These are phyloP conservation scores for Malacosoma neustria DNA, from an alignment of 2,888 invertebrate species.

Conservation along the genomic window DNA sequence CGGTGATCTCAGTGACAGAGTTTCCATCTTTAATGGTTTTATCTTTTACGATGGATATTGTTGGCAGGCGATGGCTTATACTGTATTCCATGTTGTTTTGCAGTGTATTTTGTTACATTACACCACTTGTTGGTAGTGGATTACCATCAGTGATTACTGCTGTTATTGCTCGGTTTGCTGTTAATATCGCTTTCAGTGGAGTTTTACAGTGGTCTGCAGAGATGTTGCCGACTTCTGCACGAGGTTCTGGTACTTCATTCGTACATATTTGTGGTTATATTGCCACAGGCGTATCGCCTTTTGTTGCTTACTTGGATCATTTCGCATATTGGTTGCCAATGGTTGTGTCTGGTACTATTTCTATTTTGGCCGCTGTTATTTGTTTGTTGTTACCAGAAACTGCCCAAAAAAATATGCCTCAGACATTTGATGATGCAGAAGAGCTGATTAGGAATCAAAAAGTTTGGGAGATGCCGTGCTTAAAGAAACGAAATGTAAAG, in stretches of 20 bases:
- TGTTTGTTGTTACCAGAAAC: slow-evolving; percentile 25
- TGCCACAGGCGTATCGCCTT: slow-evolving; percentile 42
- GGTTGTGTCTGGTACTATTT: slow-evolving; percentile 26
- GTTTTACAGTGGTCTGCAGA: slow-evolving; percentile 49
- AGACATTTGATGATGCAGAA: slow-evolving; percentile 31
- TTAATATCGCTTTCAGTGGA: slow-evolving; percentile 40
- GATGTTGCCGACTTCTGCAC: slow-evolving; percentile 42
- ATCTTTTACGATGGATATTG: slow-evolving; percentile 39
- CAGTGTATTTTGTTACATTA: slow-evolving; percentile 32
- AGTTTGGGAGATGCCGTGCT: slow-evolving; percentile 25
- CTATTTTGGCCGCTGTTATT: slow-evolving; percentile 11
- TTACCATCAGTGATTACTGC: slow-evolving; percentile 40
- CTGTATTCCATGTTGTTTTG: slow-evolving; percentile 22
- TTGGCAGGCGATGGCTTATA: slow-evolving; percentile 39
- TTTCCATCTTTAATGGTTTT: slow-evolving; percentile 41
- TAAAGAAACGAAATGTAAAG: slow-evolving; percentile 11
- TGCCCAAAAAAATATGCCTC: slow-evolving; percentile 27
- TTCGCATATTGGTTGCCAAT: slow-evolving; percentile 36
- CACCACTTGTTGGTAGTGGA: slow-evolving; percentile 33
- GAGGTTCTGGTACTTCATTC: slow-evolving; percentile 43
- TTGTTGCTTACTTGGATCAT: slow-evolving; percentile 39
- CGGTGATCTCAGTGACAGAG: slow-evolving; percentile 46
- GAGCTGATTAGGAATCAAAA: slow-evolving; percentile 16
- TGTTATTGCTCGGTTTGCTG: slow-evolving; percentile 40
- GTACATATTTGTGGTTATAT: slow-evolving; percentile 43